A percentile compares a stretch with the other conserved stretches of the same genome.
phyloP scores from a whole-genome alignment of 2,888 invertebrate species.

The Ophioninae sp. region DNA sequence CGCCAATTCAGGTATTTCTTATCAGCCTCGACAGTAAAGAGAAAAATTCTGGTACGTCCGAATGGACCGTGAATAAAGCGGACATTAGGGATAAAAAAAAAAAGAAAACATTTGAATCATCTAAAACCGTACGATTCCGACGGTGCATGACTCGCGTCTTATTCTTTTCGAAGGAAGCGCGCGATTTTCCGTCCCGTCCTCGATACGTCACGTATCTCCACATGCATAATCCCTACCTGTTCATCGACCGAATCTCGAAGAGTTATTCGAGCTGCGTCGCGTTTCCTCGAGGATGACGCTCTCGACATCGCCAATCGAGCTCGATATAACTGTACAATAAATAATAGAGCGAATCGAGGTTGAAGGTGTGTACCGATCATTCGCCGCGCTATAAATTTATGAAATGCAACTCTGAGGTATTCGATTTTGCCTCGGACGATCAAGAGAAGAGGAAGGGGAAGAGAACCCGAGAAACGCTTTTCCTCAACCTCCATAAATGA shows the following conservation, averaged over 20 bases:
- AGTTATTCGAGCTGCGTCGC: constrained; percentile 15
- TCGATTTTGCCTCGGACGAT: constrained; percentile 9
- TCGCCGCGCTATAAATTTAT: constrained; percentile 60
- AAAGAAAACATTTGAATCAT: background rate
- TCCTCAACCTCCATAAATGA: constrained; percentile 51
- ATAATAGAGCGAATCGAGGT: constrained; percentile 61
- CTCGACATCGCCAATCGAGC: constrained; percentile 17
- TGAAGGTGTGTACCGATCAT: constrained; percentile 42
- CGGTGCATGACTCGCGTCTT: constrained; percentile 22
- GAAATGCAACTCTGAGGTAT: constrained; percentile 29
- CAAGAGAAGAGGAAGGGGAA: background rate
- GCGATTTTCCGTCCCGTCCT: constrained; percentile 57
- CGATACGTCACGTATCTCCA: constrained; percentile 5
- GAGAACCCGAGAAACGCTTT: constrained; percentile 41
- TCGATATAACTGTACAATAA: constrained; percentile 63
- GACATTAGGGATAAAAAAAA: background rate
- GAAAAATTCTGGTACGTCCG: too few species aligned
- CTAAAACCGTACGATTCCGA: constrained; percentile 4
- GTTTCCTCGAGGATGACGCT: constrained; percentile 19
- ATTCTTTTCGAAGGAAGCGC: background rate
- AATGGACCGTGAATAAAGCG: background rate
- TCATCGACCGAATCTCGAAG: constrained; percentile 14
- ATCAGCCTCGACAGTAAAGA: too few species aligned
- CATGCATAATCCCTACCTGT: too few species aligned
- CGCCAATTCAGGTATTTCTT: too few species aligned